Evolutionary conservation across 2,888 invertebrate species (phyloP).

Genomic region (Pasiphila rectangulata): DNA sequence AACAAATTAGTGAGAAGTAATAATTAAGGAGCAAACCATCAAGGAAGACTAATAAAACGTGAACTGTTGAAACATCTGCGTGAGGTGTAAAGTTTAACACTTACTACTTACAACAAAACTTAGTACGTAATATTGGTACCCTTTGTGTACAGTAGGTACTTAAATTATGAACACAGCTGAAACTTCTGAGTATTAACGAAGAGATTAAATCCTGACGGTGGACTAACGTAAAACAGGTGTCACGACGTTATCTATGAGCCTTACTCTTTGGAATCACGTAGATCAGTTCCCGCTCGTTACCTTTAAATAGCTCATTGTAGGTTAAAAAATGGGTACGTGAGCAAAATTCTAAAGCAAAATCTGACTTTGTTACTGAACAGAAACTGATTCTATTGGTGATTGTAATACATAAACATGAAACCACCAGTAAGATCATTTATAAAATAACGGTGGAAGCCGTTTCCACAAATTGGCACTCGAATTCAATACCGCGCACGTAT

Average conservation of each 20-base stretch:
- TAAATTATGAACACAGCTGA: no score
- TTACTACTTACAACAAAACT: no score
- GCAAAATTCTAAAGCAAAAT: constrained; percentile 15
- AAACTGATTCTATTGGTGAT: not conserved
- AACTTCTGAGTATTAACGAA: no score
- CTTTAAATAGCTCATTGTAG: constrained; percentile 23
- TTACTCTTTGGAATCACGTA: not conserved
- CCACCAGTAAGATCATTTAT: constrained; percentile 1
- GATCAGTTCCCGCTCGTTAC: constrained; percentile 18
- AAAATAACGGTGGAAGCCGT: not conserved
- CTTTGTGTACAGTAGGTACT: no score
- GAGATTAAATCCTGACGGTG: no score
- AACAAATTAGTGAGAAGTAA: no score
- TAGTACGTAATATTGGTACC: no score
- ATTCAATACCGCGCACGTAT: not conserved
- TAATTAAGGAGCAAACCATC: no score
- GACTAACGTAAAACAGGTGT: not conserved
- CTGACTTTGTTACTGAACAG: constrained; percentile 6
- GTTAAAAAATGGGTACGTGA: constrained; percentile 15
- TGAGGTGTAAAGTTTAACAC: no score
- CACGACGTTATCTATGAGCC: not conserved
- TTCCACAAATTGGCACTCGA: not conserved
- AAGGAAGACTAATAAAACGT: no score
- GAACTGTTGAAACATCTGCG: no score
- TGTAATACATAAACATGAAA: constrained; percentile 3